These are phyloP conservation scores for Clarias macrocephalus DNA, from an alignment of 2,113 vertebrate genomes.

Conservation along the genomic window DNA sequence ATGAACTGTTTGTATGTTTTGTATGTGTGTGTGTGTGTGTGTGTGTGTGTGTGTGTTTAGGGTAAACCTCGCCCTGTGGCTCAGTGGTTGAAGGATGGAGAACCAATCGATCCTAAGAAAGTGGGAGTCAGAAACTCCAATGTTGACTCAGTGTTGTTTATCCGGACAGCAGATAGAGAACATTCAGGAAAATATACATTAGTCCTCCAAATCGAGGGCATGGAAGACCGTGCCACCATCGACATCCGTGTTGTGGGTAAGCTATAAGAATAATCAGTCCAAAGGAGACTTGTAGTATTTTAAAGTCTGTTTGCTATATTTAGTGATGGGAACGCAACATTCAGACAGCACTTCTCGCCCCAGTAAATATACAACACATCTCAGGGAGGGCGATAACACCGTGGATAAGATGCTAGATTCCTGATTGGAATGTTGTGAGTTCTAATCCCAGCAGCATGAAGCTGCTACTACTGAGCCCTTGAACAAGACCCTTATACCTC, in stretches of 20 bases:
- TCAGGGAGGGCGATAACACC: background rate
- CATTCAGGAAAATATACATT: conserved; percentile 85
- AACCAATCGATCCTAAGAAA: conserved; percentile 75
- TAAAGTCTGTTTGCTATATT: background rate
- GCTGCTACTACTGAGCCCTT: too few species aligned
- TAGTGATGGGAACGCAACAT: background rate
- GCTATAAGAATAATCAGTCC: conserved; percentile 31
- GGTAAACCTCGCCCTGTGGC: conserved; percentile 85
- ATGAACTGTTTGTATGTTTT: background rate
- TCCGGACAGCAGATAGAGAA: conserved; percentile 79
- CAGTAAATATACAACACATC: background rate
- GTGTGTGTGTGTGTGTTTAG: conserved; percentile 58
- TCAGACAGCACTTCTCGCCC: background rate
- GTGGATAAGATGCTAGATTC: too few species aligned
- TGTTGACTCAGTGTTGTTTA: conserved; percentile 83
- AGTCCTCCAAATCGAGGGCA: conserved; percentile 82
- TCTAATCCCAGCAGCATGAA: too few species aligned
- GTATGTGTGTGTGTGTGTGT: background rate
- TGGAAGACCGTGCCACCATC: conserved; percentile 80
- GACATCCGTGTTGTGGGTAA: conserved; percentile 80
- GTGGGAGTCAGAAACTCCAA: conserved; percentile 76
- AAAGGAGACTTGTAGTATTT: background rate
- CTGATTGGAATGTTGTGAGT: too few species aligned
- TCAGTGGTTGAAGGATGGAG: conserved; percentile 82
- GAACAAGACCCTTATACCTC: too few species aligned